These are phyloP conservation scores for Lepus americanus DNA, from an alignment of 2,113 vertebrate genomes.

Conservation along the genomic window DNA sequence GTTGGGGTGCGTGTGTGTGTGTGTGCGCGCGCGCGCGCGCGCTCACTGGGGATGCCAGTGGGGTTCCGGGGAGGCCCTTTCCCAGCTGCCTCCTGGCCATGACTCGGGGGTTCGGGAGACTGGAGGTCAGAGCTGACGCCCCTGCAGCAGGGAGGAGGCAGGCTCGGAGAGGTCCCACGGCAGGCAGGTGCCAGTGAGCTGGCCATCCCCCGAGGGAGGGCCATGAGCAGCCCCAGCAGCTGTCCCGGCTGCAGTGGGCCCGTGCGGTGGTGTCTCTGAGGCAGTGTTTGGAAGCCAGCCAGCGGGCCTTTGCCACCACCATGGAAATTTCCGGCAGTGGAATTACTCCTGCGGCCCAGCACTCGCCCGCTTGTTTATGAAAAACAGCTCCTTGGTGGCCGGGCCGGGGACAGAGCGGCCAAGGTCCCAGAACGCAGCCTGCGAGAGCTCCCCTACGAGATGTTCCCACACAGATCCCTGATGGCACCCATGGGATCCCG, in stretches of 20 bases:
- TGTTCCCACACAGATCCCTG: not conserved
- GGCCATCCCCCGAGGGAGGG: too few species aligned
- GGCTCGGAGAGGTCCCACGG: slow-evolving; percentile 50
- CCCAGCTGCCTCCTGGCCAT: too few species aligned
- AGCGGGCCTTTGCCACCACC: slow-evolving; percentile 53
- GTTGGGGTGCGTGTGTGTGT: not conserved
- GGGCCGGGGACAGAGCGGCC: slow-evolving; percentile 69
- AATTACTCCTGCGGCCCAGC: slow-evolving; percentile 51
- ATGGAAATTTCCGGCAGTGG: slow-evolving; percentile 74
- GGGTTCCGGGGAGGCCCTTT: too few species aligned
- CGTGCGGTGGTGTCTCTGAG: not conserved
- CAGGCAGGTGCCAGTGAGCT: not conserved
- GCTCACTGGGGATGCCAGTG: too few species aligned
- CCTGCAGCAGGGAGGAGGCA: not conserved
- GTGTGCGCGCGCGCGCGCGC: too few species aligned
- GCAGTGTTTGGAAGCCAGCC: slow-evolving; percentile 57
- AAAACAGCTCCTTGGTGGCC: slow-evolving; percentile 69
- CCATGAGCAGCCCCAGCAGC: accelerated
- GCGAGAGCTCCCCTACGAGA: not conserved
- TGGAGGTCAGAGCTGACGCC: not conserved
- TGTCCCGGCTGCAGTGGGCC: not conserved
- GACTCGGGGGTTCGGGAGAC: not conserved
- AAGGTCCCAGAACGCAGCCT: slow-evolving; percentile 29
- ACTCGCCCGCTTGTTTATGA: slow-evolving; percentile 53
- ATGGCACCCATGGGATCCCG: slow-evolving; percentile 42